A percentile compares a stretch with the other conserved stretches of the same genome.
Evolutionary conservation across 2,888 invertebrate genomes (phyloP).

Genomic region (Tetragnatha montana): DNA sequence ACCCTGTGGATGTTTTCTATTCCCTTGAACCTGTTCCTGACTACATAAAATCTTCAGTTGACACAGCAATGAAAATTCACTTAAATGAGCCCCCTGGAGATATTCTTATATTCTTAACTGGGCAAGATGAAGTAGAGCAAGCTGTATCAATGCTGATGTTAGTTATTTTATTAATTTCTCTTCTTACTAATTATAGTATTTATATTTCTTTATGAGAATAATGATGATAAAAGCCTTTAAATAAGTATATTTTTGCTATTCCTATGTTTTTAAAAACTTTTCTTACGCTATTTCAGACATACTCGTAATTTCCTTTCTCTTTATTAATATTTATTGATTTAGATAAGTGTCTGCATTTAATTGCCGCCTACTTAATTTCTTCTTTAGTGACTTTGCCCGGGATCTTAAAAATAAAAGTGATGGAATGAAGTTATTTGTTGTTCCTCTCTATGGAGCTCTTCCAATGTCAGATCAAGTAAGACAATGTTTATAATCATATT

Average conservation of each 20-base stretch:
- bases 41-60: slow-evolving; percentile 90
- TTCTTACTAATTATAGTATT: neutral
- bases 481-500: neutral
- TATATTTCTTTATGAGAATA: neutral
- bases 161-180: neutral
- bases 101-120: slow-evolving; percentile 93
- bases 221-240: neutral
- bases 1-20: slow-evolving; percentile 91
- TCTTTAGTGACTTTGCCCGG: slow-evolving; percentile 75
- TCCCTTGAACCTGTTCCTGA: slow-evolving; percentile 89
- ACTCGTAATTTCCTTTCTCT: no score
- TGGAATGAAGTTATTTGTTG: slow-evolving; percentile 80
- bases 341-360: no score
- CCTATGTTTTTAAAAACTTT: no score
- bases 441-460: slow-evolving; percentile 95
- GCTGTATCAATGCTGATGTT: slow-evolving; percentile 79
- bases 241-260: no score
- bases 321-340: no score
- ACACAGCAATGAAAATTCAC: slow-evolving; percentile 93
- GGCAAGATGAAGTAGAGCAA: slow-evolving; percentile 93
- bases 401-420: slow-evolving; percentile 68
- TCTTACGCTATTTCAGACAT: no score
- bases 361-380: neutral
- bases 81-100: slow-evolving; percentile 85
- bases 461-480: slow-evolving; percentile 86